phyloP scores from a whole-genome alignment of 2,113 vertebrate species.

The Lampris megalopsis region DNA sequence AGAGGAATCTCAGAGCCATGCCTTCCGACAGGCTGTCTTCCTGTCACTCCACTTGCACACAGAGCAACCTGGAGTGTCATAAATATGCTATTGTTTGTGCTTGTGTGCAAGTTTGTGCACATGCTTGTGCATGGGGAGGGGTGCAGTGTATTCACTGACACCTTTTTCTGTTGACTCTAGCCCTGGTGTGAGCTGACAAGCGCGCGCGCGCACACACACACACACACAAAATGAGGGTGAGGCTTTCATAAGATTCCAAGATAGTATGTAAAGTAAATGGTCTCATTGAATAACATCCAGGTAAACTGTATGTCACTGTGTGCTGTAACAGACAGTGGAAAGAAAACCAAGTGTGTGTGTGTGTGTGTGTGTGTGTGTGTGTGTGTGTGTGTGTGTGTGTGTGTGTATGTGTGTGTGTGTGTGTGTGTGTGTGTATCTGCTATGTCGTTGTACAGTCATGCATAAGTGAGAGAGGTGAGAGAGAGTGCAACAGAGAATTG shows the following conservation, averaged over 20 bases:
- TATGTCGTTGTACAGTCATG: not conserved
- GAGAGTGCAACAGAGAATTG: not conserved
- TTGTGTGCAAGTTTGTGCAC: constrained; percentile 1
- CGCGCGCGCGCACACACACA: constrained; percentile 23
- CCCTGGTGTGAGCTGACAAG: constrained; percentile 57
- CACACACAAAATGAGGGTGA: not conserved
- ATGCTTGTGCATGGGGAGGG: not conserved
- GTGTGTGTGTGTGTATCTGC: not conserved
- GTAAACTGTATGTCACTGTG: constrained; percentile 16
- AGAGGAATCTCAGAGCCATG: constrained; percentile 10
- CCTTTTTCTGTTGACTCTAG: constrained; percentile 64
- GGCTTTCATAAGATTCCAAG: constrained; percentile 66
- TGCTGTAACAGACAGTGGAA: not conserved
- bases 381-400: not conserved
- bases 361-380: not conserved
- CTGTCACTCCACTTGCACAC: constrained; percentile 3
- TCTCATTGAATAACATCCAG: constrained; percentile 37
- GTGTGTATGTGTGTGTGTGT: not conserved
- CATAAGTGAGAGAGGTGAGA: not conserved
- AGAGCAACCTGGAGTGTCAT: constrained; percentile 20
- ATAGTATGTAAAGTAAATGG: constrained; percentile 57
- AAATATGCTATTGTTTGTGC: constrained; percentile 65
- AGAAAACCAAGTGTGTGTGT: not conserved
- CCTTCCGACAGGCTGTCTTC: constrained; percentile 17
- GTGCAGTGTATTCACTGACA: constrained; percentile 55